phyloP scores from a whole-genome alignment of 2,888 invertebrate species.

The Cynaeus angustus region DNA sequence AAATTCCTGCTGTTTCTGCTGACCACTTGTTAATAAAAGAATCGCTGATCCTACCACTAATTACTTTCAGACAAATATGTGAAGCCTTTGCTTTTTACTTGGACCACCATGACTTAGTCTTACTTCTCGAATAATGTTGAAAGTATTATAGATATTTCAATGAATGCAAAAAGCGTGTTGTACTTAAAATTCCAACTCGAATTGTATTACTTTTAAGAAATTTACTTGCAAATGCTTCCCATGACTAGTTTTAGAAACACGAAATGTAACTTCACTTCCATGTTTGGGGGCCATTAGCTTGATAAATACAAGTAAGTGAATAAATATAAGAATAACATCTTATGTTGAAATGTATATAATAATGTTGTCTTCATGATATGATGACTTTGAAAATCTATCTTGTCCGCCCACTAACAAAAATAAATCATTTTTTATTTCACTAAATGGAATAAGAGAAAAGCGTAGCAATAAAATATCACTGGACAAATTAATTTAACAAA shows the following conservation, averaged over 20 bases:
- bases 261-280: background rate
- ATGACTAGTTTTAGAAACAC: slow-evolving; percentile 1
- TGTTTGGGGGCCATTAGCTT: slow-evolving; percentile 7
- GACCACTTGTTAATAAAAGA: no score
- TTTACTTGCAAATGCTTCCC: slow-evolving; percentile 1
- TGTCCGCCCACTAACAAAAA: slow-evolving; percentile 26
- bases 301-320: background rate
- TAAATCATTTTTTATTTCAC: slow-evolving; percentile 32
- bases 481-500: slow-evolving; percentile 2
- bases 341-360: slow-evolving; percentile 17
- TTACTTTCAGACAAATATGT: background rate
- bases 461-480: slow-evolving; percentile 1
- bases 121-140: background rate
- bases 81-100: background rate
- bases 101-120: background rate
- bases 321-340: slow-evolving; percentile 1
- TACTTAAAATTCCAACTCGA: slow-evolving; percentile 2
- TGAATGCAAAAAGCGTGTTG: slow-evolving; percentile 19
- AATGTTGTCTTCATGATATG: slow-evolving; percentile 23
- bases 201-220: slow-evolving; percentile 10
- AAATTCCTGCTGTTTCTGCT: no score
- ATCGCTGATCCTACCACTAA: no score
- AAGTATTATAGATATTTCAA: background rate
- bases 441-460: background rate
- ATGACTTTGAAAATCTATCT: slow-evolving; percentile 17